Percentiles rank a stretch among this genome's conserved stretches.
phyloP scores from a whole-genome alignment of 1,140 invertebrate genomes.

The Sweltsa coloradensis region DNA sequence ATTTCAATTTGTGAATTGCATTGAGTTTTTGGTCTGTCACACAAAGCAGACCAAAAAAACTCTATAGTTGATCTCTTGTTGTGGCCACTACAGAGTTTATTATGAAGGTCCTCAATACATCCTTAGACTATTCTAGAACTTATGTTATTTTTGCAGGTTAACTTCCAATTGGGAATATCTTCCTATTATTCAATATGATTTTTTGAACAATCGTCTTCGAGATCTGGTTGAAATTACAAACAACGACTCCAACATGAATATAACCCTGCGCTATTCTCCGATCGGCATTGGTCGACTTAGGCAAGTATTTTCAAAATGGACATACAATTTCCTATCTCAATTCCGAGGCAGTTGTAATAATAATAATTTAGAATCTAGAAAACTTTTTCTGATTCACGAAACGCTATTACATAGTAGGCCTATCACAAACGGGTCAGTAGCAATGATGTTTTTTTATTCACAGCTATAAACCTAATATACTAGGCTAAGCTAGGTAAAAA shows the following conservation, averaged over 20 bases:
- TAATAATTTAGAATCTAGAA: too few species aligned
- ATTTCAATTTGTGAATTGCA: background rate
- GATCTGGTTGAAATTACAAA: conserved; percentile 53
- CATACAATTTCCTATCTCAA: too few species aligned
- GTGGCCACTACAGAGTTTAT: background rate
- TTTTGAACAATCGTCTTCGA: conserved; percentile 59
- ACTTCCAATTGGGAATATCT: conserved; percentile 55
- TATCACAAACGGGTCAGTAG: too few species aligned
- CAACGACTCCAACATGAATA: conserved; percentile 39
- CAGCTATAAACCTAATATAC: too few species aligned
- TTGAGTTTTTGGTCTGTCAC: background rate
- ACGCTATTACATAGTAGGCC: too few species aligned
- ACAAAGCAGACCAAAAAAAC: background rate
- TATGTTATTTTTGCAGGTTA: conserved; percentile 35
- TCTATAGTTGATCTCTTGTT: background rate
- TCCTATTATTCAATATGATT: conserved; percentile 72
- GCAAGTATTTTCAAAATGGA: conserved; percentile 6
- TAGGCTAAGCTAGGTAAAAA: too few species aligned
- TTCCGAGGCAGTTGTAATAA: too few species aligned
- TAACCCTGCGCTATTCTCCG: conserved; percentile 48
- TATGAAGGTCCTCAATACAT: background rate
- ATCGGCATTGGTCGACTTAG: conserved; percentile 55
- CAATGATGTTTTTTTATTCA: too few species aligned
- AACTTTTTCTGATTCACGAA: too few species aligned
- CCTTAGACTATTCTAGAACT: conserved; percentile 11